Evolutionary conservation across 2,888 invertebrate genomes (phyloP).

Genomic region (Leistus spinibarbis): DNA sequence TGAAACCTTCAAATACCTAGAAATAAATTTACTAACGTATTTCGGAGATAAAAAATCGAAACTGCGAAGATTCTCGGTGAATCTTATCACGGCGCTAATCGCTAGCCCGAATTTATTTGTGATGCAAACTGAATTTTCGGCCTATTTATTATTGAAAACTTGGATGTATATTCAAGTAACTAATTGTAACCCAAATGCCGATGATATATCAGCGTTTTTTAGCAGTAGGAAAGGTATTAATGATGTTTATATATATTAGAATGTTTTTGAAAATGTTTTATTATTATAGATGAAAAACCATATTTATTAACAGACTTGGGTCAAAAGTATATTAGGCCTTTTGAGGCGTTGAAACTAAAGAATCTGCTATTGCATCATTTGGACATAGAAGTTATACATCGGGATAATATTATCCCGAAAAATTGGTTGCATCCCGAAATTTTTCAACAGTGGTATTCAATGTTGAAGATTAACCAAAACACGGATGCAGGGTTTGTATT

Average conservation of each 20-base stretch:
- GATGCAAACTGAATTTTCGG: slow-evolving; percentile 78
- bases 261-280: slow-evolving; percentile 4
- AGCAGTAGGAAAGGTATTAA: slow-evolving; percentile 54
- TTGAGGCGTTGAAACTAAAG: slow-evolving; percentile 68
- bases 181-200: slow-evolving; percentile 56
- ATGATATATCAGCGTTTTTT: slow-evolving; percentile 56
- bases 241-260: too few species aligned
- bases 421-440: slow-evolving; percentile 70
- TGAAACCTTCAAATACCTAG: slow-evolving; percentile 71
- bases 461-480: slow-evolving; percentile 72
- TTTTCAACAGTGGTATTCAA: slow-evolving; percentile 71
- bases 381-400: slow-evolving; percentile 70
- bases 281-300: slow-evolving; percentile 55
- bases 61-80: slow-evolving; percentile 67
- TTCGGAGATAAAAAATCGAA: slow-evolving; percentile 63
- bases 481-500: slow-evolving; percentile 68
- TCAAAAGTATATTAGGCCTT: slow-evolving; percentile 64
- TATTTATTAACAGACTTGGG: slow-evolving; percentile 68
- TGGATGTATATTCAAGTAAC: slow-evolving; percentile 69
- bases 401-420: slow-evolving; percentile 72
- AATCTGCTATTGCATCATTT: slow-evolving; percentile 73
- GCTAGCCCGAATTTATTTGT: slow-evolving; percentile 71
- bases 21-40: slow-evolving; percentile 69
- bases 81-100: slow-evolving; percentile 69
- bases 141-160: slow-evolving; percentile 72